Evolutionary conservation across 1,140 invertebrate species (phyloP).

Genomic region (Epicauta chinensis): DNA sequence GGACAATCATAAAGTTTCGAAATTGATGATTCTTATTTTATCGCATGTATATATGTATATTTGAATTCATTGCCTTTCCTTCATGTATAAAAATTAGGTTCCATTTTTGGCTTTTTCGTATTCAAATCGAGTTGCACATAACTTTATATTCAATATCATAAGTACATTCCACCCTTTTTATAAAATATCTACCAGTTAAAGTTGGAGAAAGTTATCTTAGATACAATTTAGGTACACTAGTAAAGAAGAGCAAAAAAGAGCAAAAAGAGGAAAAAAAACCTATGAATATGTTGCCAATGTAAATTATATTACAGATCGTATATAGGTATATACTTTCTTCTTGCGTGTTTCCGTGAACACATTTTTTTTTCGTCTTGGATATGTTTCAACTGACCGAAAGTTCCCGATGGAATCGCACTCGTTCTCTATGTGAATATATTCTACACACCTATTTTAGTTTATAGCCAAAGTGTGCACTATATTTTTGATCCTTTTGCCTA

Average conservation of each 20-base stretch:
- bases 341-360: background rate
- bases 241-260: no score
- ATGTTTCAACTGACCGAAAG: slow-evolving; percentile 10
- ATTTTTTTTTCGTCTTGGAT: slow-evolving; percentile 12
- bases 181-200: slow-evolving; percentile 11
- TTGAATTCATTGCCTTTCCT: slow-evolving; percentile 4
- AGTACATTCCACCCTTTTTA: slow-evolving; percentile 21
- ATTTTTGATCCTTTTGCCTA: slow-evolving; percentile 22
- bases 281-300: slow-evolving; percentile 2
- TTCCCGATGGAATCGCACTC: slow-evolving; percentile 21
- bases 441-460: slow-evolving; percentile 26
- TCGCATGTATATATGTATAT: background rate
- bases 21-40: slow-evolving; percentile 18
- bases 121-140: slow-evolving; percentile 27
- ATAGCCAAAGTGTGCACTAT: slow-evolving; percentile 23
- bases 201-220: slow-evolving; percentile 13
- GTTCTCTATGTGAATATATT: slow-evolving; percentile 23
- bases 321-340: no score
- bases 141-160: slow-evolving; percentile 29
- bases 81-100: slow-evolving; percentile 18
- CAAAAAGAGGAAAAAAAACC: background rate
- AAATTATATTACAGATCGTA: background rate
- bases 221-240: background rate
- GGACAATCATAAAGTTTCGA: slow-evolving; percentile 13
- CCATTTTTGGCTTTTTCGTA: slow-evolving; percentile 23